Evolutionary conservation across 30 jellyfish, hydroid and myxozoan genomes (phyloP), one percentile per base, ranked within the genome.

Genomic region (Clytia hemisphaerica): DNA sequence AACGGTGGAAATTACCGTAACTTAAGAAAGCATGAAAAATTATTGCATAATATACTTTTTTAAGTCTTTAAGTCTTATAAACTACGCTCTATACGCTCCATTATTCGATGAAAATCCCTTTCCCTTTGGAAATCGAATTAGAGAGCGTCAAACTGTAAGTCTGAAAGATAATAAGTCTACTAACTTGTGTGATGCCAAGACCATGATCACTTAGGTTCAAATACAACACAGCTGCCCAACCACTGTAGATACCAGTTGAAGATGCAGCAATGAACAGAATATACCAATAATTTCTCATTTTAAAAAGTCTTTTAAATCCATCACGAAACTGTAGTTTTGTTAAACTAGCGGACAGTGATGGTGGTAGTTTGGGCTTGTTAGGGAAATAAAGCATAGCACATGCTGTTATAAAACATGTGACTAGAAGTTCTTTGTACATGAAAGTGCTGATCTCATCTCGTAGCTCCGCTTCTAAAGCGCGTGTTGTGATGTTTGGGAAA

Each of bases 171-270:
- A 7, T 9, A 57, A 32, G 70, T 57, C 16, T 18, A 4, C 45
- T 30, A 27, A 45, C 81, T 49, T 68, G 81, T 6, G 81, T 19
- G 19, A 68, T 25, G 22, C 30, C 77, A 4, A 68, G 78, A 3
- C 40, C 75, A 30, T 68, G 34, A 5, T 33, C 81, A 6, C 40
- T 29, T 30, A 68, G 40, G 29, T 68, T 68, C 16, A 68, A 55
- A 6, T 76, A 45, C 18, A 68, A 44, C 24, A 68, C 73, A 1
- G 78, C 81, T 25, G 59, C 75, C 81, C 81, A 68, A 9, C 81
- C 81, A 54, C 81, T 68, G 51, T 68, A 68, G 30, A 68, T 25
- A 1, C 81, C 81, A 6, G 75, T 68, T 2, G 46, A 37, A 27
- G 81, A 44, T n/a, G 81, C 37, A 1, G 81, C 81, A 1, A 68